A percentile compares a stretch with the other conserved stretches of the same genome.
Evolutionary conservation across 2,888 invertebrate species (phyloP).

Genomic region (Callosobruchus maculatus): DNA sequence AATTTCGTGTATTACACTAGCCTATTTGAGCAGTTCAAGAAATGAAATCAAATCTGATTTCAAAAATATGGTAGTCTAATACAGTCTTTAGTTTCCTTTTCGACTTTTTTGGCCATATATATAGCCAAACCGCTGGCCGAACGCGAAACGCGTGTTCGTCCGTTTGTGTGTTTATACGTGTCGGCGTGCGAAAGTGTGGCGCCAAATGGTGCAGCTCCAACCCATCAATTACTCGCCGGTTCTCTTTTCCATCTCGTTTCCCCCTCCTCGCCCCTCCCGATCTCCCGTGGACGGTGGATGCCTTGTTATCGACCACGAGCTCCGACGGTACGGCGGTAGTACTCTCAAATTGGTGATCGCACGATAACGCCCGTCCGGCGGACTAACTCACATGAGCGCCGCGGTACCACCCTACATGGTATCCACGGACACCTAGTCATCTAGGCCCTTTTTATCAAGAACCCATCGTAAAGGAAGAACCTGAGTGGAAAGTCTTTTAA

Average conservation of each 20-base stretch:
- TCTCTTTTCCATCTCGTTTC: not conserved
- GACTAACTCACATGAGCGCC: not conserved
- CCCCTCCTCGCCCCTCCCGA: not conserved
- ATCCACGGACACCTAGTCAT: not conserved
- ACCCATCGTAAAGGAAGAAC: too few relatives aligned
- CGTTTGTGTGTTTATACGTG: not conserved
- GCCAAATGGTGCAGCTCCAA: not conserved
- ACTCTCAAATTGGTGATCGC: not conserved
- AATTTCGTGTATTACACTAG: too few relatives aligned
- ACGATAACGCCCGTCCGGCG: not conserved
- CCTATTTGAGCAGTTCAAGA: too few relatives aligned
- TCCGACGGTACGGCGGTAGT: not conserved
- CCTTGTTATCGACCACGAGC: not conserved
- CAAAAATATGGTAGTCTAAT: too few relatives aligned
- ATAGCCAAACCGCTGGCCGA: too few relatives aligned
- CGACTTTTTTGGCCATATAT: too few relatives aligned
- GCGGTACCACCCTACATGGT: not conserved
- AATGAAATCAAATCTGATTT: too few relatives aligned
- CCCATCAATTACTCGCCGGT: not conserved
- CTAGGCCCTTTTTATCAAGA: too few relatives aligned
- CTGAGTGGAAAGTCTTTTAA: too few relatives aligned
- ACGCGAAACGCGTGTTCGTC: not conserved
- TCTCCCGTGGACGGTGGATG: not conserved
- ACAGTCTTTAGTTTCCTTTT: too few relatives aligned
- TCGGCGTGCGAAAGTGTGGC: not conserved